Conservation (phyloP, 2,888 invertebrate genomes). For the Octonoba sinensis region DNA sequence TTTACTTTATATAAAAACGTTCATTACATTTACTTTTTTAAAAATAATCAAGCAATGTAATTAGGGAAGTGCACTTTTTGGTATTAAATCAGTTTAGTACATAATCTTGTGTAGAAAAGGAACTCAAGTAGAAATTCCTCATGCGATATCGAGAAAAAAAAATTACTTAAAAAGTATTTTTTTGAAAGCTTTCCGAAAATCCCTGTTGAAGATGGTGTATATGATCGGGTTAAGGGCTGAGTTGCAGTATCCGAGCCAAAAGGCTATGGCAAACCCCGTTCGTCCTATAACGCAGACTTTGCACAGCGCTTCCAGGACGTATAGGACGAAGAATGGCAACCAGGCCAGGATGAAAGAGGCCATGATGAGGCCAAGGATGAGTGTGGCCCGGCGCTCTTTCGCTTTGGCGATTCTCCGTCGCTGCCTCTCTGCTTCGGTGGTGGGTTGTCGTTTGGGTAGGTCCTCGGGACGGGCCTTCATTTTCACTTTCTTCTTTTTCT, state of each 20-base stretch:
- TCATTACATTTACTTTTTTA: no score
- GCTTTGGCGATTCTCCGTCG: conserved; percentile 93
- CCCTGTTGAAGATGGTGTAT: conserved; percentile 97
- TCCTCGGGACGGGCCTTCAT: conserved; percentile 75
- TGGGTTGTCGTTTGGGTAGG: conserved; percentile 1
- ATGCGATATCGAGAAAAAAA: not conserved
- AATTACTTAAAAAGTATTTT: conserved; percentile 85
- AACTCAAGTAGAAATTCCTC: not conserved
- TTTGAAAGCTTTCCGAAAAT: conserved; percentile 94
- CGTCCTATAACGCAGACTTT: conserved; percentile 69
- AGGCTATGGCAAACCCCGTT: conserved; percentile 70
- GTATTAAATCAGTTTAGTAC: no score
- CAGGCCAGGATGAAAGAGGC: conserved; percentile 98
- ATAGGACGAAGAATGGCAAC: conserved; percentile 97
- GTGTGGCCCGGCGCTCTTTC: conserved; percentile 95
- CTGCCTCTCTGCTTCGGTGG: conserved; percentile 89
- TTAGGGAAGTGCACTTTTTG: no score
- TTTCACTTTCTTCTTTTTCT: conserved; percentile 46
- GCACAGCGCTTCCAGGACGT: conserved; percentile 87
- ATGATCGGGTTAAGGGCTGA: conserved; percentile 84
- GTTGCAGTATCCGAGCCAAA: conserved; percentile 73
- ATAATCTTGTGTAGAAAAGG: no score
- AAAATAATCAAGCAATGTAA: no score
- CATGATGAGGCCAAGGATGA: conserved; percentile 97
- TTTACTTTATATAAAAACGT: no score